Conservation (phyloP, 2,113 vertebrate genomes). For the Oncorhynchus tshawytscha region DNA sequence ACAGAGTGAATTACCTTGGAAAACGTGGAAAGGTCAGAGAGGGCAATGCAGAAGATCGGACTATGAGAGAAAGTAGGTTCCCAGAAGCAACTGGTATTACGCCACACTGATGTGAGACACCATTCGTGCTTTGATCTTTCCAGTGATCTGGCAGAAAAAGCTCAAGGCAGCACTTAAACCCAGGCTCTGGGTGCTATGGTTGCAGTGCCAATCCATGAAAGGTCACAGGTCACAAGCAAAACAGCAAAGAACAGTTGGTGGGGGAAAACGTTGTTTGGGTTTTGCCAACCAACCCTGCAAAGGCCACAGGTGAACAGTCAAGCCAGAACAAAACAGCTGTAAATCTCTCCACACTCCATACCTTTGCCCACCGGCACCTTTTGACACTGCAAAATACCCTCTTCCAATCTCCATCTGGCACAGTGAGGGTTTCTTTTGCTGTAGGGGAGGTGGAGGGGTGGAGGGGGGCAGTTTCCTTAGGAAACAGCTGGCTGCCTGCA, state of each 20-base stretch:
- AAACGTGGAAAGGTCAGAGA: background rate
- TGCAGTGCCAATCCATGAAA: conserved; percentile 43
- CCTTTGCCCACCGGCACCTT: conserved; percentile 13
- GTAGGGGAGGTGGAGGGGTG: conserved; percentile 21
- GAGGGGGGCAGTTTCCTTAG: conserved; percentile 57
- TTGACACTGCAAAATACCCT: conserved; percentile 49
- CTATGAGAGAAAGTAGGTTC: background rate
- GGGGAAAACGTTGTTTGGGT: background rate
- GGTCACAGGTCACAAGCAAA: conserved; percentile 22
- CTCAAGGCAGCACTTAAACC: conserved; percentile 24
- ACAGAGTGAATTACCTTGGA: too few species aligned
- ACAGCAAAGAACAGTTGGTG: background rate
- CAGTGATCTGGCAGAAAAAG: conserved; percentile 10
- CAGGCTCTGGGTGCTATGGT: conserved; percentile 34
- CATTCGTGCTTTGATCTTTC: conserved; percentile 36
- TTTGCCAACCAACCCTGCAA: too few species aligned
- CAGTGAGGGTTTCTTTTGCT: conserved; percentile 34
- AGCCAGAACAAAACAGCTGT: background rate
- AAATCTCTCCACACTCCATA: background rate
- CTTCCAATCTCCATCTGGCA: conserved; percentile 59
- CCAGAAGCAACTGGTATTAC: conserved; percentile 31
- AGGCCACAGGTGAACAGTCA: conserved; percentile 36
- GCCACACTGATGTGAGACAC: conserved; percentile 34
- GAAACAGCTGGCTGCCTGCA: conserved; percentile 71
- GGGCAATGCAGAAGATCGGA: background rate